Evolutionary conservation across 2,888 invertebrate genomes (phyloP).

Genomic region (Myathropa florea): DNA sequence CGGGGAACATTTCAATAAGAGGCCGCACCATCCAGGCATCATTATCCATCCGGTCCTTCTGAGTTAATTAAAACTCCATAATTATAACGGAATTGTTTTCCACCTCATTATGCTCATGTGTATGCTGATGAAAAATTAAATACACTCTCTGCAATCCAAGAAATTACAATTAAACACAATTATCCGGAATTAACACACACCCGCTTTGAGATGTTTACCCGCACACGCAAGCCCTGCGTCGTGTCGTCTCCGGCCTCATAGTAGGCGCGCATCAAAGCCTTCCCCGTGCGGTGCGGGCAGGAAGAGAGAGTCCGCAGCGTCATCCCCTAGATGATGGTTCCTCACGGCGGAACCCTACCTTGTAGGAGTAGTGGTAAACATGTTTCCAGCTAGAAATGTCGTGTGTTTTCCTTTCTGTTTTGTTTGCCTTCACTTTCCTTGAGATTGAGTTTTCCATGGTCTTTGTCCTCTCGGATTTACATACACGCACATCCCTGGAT

Average conservation of each 20-base stretch:
- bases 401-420: conserved; percentile 1
- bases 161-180: conserved; percentile 69
- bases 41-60: not conserved
- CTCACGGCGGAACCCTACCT: not conserved
- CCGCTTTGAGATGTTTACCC: conserved; percentile 44
- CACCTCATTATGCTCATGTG: conserved; percentile 52
- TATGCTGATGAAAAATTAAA: conserved; percentile 50
- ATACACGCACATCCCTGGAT: not conserved
- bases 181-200: conserved; percentile 63
- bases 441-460: conserved; percentile 40
- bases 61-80: conserved; percentile 64
- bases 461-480: conserved; percentile 15
- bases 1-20: conserved; percentile 22
- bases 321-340: not conserved
- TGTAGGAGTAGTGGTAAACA: conserved; percentile 14
- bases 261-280: conserved; percentile 18
- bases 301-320: not conserved
- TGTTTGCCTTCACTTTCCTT: conserved; percentile 11
- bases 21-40: not conserved
- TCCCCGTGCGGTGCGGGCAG: too few species aligned
- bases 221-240: conserved; percentile 29
- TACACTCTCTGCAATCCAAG: conserved; percentile 57
- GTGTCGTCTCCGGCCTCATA: not conserved
- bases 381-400: conserved; percentile 36
- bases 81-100: conserved; percentile 53